Base-by-base conservation (phyloP, 2,113 vertebrate species). In the Potamarius usumacintae region DNA sequence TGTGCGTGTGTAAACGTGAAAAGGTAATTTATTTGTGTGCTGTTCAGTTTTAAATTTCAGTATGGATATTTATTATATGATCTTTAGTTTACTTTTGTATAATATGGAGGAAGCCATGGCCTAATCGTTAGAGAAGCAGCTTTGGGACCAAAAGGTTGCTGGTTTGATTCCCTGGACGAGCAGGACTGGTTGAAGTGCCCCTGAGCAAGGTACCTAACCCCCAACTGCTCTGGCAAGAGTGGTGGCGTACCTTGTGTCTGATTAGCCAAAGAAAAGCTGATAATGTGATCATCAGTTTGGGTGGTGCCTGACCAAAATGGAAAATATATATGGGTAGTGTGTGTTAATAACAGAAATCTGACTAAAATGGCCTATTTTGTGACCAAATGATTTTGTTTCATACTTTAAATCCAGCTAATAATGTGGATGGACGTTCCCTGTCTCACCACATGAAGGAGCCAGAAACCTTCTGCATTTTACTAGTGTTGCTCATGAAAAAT, bases 391-490 rank as follows among this genome's bases (percentile, higher is more conserved):
- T 30, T 42, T 11, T 1, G 4, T 60, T 22, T 60, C 20, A 18
- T 22, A 0, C 30, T 58, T 63, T 80, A 86, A 69, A 69, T 65
- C 8, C 11, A 80, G 10, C 17, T 48, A 2, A 15, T 15, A 17
- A 60, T 5, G 2, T 27, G 15, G 25, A 62, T 25, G 30, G 78
- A 63, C 8, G 5, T 83, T 42, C 71, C 58, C n/a, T 17, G 15
- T 67, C 11, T 22, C 81, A 78, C 86, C 81, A 83, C 86, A 83
- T n/a, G 86, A 63, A 78, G 86, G 86, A 48, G 86, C 81, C 81
- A 83, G n/a, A 87, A 83, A 76, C 50, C 86, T 87, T 65, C 69
- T 76, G 17, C 34, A 27, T 42, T 42, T 7, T 2, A 12, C 42
- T 17, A 52, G 48, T 8, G n/a, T 4, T 42, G 71, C 12, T 71